Conservation (phyloP, 1,140 invertebrate species). For the Lepidostoma basale region DNA sequence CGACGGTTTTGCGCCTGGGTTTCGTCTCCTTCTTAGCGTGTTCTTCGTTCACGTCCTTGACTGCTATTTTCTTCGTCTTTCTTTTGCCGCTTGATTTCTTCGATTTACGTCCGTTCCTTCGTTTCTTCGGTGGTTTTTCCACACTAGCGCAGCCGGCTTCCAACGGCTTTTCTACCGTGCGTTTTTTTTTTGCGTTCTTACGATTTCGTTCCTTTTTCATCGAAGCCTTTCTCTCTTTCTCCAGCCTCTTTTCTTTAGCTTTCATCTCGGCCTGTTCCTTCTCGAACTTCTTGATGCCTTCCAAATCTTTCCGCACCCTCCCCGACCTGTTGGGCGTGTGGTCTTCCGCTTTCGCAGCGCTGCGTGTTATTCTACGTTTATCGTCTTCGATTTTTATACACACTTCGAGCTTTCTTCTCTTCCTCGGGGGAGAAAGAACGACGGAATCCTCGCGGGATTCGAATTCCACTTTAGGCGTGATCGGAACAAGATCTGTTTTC, state of each 20-base stretch:
- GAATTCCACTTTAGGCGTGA: neutral
- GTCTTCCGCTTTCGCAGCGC: neutral
- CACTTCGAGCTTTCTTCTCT: neutral
- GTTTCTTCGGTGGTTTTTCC: neutral
- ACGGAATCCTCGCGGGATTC: neutral
- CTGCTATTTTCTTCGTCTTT: neutral
- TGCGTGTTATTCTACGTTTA: neutral
- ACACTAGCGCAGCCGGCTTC: neutral
- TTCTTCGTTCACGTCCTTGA: neutral
- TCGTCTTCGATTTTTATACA: neutral
- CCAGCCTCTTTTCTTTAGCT: neutral
- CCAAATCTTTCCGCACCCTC: neutral
- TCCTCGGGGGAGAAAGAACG: conserved; percentile 1
- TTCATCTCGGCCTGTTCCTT: neutral
- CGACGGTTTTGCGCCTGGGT: neutral
- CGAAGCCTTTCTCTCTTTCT: neutral
- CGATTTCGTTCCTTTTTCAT: neutral
- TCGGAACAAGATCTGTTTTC: neutral
- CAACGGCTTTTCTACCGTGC: neutral
- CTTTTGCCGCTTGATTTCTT: neutral
- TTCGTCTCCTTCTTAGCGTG: neutral
- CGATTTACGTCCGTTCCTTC: neutral
- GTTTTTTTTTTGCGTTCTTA: neutral
- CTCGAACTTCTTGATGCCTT: neutral
- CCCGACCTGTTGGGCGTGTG: conserved; percentile 8